Base-by-base conservation (phyloP, 2,888 invertebrate genomes). In the Drosophila pseudotalamancana region DNA sequence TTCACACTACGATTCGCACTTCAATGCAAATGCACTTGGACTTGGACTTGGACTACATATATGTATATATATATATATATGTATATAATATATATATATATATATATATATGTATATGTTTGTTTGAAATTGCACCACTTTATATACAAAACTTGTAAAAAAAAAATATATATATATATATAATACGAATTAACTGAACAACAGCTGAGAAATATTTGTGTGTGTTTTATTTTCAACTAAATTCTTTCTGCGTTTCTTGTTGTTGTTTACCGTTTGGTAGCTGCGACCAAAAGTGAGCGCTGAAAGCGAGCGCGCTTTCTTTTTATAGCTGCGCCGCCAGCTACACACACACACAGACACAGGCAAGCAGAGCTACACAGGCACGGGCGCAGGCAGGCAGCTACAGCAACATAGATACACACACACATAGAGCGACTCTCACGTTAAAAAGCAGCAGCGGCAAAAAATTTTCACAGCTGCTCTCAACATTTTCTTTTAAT, bases 281-380 rank as follows among this genome's bases (percentile, higher is more conserved):
- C 83, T 89, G 88, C 76, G 86, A 90, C 87, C 81, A 90, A 90
- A 90, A 90, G 90, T 90, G 90, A 90, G 89, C 88, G 74, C 63
- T 63, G 70, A 77, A 77, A 68, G 73, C 78, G 75, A 77, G 64
- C 70, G 72, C 69, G 65, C 64, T 72, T 76, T 72, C 87, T 79
- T 87, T 84, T 82, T 84, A 84, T 84, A 84, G 82, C 76, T 48
- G 54, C 81, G 62, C 60, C 61, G 43, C 12, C 16, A 23, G 31
- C 61, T 12, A 11, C 45, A 27, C 48, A 14, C 14, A 16, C 40
- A 39, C 46, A 37, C 64, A 63, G 9, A 32, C 49, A 37, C 35
- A 31, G 57, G 50, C n/a, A 27, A n/a, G 27, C 43, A 29, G 34
- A 45, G 27, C 29, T 39, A 39, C 35, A 57, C 21, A 45, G n/a